Conservation (phyloP, 2,797 vertebrate genomes). For the Sebastes goodei region DNA sequence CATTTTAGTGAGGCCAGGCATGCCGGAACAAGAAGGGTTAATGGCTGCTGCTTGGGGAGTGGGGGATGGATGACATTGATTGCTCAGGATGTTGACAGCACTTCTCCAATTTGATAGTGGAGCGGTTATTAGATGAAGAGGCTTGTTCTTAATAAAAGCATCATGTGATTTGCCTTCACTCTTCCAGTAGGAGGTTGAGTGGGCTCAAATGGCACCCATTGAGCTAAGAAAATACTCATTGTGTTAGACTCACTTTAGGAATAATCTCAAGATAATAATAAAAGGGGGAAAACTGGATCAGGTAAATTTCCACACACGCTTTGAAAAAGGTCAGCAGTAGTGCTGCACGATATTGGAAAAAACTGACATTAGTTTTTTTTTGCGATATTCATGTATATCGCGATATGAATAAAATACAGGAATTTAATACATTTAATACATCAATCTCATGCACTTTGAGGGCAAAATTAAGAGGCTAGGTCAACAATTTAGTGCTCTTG, state of each 20-base stretch:
- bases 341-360: not conserved
- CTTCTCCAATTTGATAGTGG: constrained; percentile 79
- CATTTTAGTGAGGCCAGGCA: constrained; percentile 80
- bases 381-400: not conserved
- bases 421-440: not conserved
- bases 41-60: constrained; percentile 75
- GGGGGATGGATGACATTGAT: constrained; percentile 79
- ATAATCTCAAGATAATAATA: constrained; percentile 21
- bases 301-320: constrained; percentile 1
- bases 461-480: not conserved
- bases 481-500: not conserved
- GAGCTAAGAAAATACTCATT: not conserved
- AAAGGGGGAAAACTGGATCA: not conserved
- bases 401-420: not conserved
- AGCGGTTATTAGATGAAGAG: constrained; percentile 75
- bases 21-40: constrained; percentile 80
- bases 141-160: constrained; percentile 69
- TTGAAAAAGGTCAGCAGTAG: constrained; percentile 5
- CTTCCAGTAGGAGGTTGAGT: constrained; percentile 5
- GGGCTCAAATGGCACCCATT: constrained; percentile 1
- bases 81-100: constrained; percentile 81
- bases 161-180: constrained; percentile 57
- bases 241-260: not conserved
- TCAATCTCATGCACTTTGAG: not conserved
- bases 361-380: not conserved